Percentiles rank a stretch among this genome's conserved stretches.
Evolutionary conservation across 1,140 invertebrate genomes (phyloP).

Genomic region (Trichonephila clavata): DNA sequence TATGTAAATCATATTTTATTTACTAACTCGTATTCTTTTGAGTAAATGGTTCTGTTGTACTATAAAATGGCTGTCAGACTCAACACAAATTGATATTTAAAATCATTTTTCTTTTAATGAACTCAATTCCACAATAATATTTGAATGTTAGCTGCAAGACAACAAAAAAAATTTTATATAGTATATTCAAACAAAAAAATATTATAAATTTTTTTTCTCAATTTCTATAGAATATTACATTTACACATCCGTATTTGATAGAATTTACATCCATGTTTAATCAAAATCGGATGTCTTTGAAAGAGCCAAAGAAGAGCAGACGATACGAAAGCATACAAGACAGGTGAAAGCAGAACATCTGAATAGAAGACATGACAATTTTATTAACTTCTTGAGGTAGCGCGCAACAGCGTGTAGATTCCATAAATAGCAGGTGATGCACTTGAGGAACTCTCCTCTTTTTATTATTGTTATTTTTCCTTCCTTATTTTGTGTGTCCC

Average conservation of each 20-base stretch:
- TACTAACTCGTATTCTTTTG: no score
- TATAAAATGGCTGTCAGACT: no score
- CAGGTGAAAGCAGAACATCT: conserved; percentile 9
- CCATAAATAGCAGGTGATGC: conserved; percentile 43
- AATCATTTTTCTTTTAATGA: no score
- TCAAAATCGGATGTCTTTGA: not conserved
- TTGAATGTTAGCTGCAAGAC: no score
- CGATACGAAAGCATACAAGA: not conserved
- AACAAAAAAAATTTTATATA: no score
- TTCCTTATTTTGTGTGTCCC: not conserved
- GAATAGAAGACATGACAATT: conserved; percentile 51
- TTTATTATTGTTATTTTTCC: no score
- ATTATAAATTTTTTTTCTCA: not conserved
- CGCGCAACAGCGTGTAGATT: not conserved
- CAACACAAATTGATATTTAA: no score
- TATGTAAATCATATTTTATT: no score
- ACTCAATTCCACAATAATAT: no score
- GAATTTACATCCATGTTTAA: not conserved
- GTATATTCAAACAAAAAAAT: not conserved
- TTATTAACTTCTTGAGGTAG: conserved; percentile 16
- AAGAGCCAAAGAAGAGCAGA: not conserved
- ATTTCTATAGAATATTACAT: not conserved
- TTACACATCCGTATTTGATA: not conserved
- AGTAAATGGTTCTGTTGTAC: no score
- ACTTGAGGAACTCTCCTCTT: not conserved